Percentiles rank a stretch among this genome's conserved stretches.
These are phyloP conservation scores for Tachina fera DNA, from an alignment of 2,888 invertebrate species.

Conservation along the genomic window DNA sequence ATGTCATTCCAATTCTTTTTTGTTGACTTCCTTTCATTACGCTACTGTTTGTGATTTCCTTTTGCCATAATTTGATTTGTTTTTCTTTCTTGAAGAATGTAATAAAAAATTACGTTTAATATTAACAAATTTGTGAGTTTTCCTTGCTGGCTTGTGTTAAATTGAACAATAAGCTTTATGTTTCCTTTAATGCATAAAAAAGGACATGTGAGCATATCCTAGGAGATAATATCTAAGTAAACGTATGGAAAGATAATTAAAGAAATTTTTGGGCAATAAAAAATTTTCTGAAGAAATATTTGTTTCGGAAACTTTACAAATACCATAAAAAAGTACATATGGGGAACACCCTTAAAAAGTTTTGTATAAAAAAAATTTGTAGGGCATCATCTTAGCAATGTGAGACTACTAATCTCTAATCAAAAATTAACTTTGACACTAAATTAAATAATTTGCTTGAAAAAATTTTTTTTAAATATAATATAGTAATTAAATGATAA, in stretches of 20 bases:
- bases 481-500: too few relatives aligned
- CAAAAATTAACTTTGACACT: too few relatives aligned
- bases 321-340: neutral
- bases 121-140: conserved; percentile 67
- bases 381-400: neutral
- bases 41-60: conserved; percentile 68
- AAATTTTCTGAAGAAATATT: neutral
- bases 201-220: conserved; percentile 47
- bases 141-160: conserved; percentile 58
- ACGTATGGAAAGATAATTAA: conserved; percentile 4
- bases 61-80: conserved; percentile 69
- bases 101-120: conserved; percentile 68
- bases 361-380: neutral
- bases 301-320: neutral
- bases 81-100: conserved; percentile 48
- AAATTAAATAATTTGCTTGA: too few relatives aligned
- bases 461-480: too few relatives aligned
- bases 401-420: neutral
- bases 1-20: conserved; percentile 14
- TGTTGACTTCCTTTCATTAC: conserved; percentile 59
- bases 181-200: conserved; percentile 64
- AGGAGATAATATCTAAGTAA: conserved; percentile 1
- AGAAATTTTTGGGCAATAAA: neutral
- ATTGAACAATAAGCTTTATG: conserved; percentile 70
- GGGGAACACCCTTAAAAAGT: neutral